These are phyloP conservation scores for Piprites chloris DNA, from an alignment of 2,113 vertebrate species.

Conservation along the genomic window DNA sequence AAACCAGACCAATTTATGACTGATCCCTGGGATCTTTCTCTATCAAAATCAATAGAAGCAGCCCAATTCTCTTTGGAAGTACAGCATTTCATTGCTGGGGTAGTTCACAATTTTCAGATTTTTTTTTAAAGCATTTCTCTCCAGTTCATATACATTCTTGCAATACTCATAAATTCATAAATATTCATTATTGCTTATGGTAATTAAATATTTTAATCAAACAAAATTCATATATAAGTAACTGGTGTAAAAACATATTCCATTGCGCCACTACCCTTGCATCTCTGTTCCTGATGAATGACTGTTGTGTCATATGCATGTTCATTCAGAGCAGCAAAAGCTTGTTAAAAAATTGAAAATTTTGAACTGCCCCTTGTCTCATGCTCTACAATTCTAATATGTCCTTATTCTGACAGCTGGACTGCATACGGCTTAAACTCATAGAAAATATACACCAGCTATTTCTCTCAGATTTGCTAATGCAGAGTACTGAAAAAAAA, in stretches of 20 bases:
- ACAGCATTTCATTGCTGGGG: conserved; percentile 76
- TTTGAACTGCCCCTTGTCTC: conserved; percentile 72
- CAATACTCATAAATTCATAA: conserved; percentile 68
- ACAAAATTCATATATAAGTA: conserved; percentile 60
- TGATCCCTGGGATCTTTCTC: conserved; percentile 83
- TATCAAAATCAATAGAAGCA: conserved; percentile 81
- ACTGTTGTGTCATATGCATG: background rate
- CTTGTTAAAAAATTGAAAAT: conserved; percentile 61
- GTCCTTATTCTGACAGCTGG: conserved; percentile 66
- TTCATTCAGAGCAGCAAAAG: conserved; percentile 45
- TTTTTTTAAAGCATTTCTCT: conserved; percentile 76
- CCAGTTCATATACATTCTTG: conserved; percentile 72
- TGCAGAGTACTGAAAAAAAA: conserved; percentile 51
- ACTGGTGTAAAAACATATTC: conserved; percentile 41
- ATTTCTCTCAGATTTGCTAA: conserved; percentile 68
- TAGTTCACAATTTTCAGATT: conserved; percentile 79
- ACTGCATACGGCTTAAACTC: conserved; percentile 69
- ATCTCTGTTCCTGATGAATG: conserved; percentile 42
- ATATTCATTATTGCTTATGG: conserved; percentile 80
- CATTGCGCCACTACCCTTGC: conserved; percentile 19
- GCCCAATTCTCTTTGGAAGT: conserved; percentile 96
- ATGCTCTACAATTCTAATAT: conserved; percentile 67
- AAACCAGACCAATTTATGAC: conserved; percentile 80
- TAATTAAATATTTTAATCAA: conserved; percentile 68
- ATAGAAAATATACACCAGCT: conserved; percentile 75